Conservation (phyloP, 2,888 invertebrate species). For the Dasypogon diadema region DNA sequence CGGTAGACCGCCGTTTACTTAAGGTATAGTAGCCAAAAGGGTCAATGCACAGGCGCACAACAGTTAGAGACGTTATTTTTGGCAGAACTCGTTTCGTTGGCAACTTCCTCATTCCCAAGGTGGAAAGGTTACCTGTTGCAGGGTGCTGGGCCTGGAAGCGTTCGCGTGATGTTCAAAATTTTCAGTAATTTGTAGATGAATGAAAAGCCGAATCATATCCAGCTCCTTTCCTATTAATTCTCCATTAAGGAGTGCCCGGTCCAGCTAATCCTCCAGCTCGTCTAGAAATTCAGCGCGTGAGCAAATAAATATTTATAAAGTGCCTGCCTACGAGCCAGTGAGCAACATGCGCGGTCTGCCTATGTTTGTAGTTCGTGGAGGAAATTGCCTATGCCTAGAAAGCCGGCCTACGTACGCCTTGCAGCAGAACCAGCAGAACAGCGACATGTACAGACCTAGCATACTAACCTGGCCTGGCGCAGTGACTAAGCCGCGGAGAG, state of each 20-base stretch:
- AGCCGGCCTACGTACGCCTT: neutral
- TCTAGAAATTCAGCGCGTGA: neutral
- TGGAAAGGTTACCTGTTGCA: slow-evolving; percentile 13
- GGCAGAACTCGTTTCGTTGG: slow-evolving; percentile 47
- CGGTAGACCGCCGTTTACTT: neutral
- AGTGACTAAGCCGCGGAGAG: neutral
- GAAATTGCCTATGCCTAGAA: slow-evolving; percentile 1
- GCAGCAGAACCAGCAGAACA: neutral
- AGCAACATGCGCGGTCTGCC: neutral
- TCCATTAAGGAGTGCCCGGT: neutral
- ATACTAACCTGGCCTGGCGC: neutral
- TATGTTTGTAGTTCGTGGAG: neutral
- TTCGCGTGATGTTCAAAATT: neutral
- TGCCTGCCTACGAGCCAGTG: neutral
- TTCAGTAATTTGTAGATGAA: neutral
- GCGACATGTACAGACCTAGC: neutral
- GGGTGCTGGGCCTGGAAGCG: neutral
- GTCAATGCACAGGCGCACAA: slow-evolving; percentile 48
- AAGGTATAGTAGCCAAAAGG: slow-evolving; percentile 23
- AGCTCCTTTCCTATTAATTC: neutral
- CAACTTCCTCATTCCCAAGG: slow-evolving; percentile 49
- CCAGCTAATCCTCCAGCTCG: neutral
- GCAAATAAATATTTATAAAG: neutral
- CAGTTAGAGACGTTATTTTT: slow-evolving; percentile 51
- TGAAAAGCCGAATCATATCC: neutral